Evolutionary conservation across 1,140 invertebrate species (phyloP).

Genomic region (Achatina immaculata): DNA sequence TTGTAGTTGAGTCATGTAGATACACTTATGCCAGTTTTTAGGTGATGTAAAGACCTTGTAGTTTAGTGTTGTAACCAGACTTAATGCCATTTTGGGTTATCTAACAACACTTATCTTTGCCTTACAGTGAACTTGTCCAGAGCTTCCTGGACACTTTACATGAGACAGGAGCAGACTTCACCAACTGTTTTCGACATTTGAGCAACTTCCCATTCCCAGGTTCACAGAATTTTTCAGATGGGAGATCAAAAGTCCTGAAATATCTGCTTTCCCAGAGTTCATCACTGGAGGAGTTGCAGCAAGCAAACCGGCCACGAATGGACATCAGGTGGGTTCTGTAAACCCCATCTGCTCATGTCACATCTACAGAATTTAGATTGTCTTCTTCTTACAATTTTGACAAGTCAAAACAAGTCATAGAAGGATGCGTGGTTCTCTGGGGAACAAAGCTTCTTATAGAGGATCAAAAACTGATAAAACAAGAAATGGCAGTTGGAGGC

Average conservation of each 20-base stretch:
- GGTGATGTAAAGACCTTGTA: too few species aligned
- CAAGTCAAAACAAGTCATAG: too few species aligned
- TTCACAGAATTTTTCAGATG: constrained; percentile 46
- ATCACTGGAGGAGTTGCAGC: constrained; percentile 66
- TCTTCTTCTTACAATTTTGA: not conserved
- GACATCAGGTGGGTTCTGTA: constrained; percentile 61
- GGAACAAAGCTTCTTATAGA: too few species aligned
- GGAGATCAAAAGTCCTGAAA: constrained; percentile 48
- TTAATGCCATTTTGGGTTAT: too few species aligned
- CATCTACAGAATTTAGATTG: not conserved
- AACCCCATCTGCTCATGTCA: not conserved
- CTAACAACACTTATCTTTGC: too few species aligned
- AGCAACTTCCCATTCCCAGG: constrained; percentile 71
- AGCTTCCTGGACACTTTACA: constrained; percentile 76
- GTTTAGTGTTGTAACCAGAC: too few species aligned
- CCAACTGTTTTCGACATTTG: constrained; percentile 77
- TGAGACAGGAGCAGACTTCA: constrained; percentile 78
- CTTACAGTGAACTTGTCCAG: constrained; percentile 72
- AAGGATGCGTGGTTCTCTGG: too few species aligned
- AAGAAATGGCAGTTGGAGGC: too few species aligned
- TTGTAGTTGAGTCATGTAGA: too few species aligned
- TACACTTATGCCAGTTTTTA: too few species aligned
- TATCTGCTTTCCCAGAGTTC: constrained; percentile 68
- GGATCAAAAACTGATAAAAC: too few species aligned
- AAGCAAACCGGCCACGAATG: constrained; percentile 56